Evolutionary conservation across 2,797 vertebrate species (phyloP), one percentile per base, ranked within the genome.

Genomic region (Hydrocynus forskahlii): DNA sequence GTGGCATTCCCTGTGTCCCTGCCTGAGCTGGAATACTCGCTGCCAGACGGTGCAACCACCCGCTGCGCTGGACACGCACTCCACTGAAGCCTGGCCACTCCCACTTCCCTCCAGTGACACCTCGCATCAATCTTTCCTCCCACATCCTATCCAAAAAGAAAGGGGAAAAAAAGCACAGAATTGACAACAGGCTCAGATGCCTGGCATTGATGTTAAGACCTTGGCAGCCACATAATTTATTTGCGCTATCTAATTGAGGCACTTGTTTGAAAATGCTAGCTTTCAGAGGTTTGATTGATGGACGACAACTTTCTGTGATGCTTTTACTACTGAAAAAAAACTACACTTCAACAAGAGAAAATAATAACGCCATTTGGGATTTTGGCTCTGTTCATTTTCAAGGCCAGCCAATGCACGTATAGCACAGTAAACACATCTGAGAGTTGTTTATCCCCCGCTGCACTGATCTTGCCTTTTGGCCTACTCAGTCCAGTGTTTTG

Each of bases 111-210:
- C 83, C 60, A 55, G 88, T 93, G 93, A 95, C 90, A 92, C 86
- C 84, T 90, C 80, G 79, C 93, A 95, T 95, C 92, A 93, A 94
- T 95, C 93, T 94, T 94, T 83, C 83, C 85, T 40, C 75, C 87
- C 85, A 16, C 54, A 92, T 76, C 55, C 94, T 92, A 92, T 93
- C 81, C 85, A 86, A 80, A 87, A 86, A 91, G 90, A 91, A 92
- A 90, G 86, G 73, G 85, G 74, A 84, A 91, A 87, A 88, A 76
- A 78, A 83, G 89, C 77, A 52, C 87, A 89, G 88, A 85, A 92
- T 80, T 23, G 78, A 84, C 76, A 76, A 76, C 69, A 81, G 66
- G 7, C 50, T 76, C 62, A 57, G 66, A 76, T 78, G 69, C 77
- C 68, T 84, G 59, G 48, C 72, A 66, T 73, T 83, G 79, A 75